Evolutionary conservation across 92 coral and sea anemone species (phyloP).

Genomic region (Porites lobata): DNA sequence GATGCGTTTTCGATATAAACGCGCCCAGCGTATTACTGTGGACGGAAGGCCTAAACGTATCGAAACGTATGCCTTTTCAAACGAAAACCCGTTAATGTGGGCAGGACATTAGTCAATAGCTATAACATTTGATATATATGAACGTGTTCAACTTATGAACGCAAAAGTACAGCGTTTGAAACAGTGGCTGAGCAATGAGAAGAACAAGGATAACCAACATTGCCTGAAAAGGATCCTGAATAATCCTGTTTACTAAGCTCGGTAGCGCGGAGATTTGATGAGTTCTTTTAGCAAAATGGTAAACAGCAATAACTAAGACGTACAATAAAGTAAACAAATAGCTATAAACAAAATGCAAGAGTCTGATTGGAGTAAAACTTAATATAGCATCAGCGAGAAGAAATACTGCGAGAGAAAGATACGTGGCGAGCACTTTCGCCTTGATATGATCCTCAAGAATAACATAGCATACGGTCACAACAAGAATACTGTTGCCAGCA

Average conservation of each 20-base stretch:
- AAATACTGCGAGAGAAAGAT: neutral
- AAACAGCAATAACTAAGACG: conserved; percentile 22
- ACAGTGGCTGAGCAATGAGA: conserved; percentile 30
- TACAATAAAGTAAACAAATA: conserved; percentile 24
- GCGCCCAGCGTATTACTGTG: no score
- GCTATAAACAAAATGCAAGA: conserved; percentile 30
- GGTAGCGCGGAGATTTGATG: neutral
- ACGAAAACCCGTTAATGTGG: no score
- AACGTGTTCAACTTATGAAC: conserved; percentile 34
- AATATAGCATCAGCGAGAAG: conserved; percentile 25
- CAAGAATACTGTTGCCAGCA: conserved; percentile 14
- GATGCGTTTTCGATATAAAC: no score
- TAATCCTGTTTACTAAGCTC: conserved; percentile 3
- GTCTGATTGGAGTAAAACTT: conserved; percentile 42
- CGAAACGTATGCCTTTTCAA: no score
- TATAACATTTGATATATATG: conserved; percentile 9
- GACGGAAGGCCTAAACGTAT: no score
- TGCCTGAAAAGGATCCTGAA: neutral
- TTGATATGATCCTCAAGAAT: neutral
- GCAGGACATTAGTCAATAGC: neutral
- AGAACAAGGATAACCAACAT: neutral
- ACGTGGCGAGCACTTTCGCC: neutral
- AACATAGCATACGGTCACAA: neutral
- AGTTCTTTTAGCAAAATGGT: neutral
- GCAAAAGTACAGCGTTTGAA: conserved; percentile 19